Conservation (phyloP, 2,797 vertebrate species). For the Glyptemys insculpta region DNA sequence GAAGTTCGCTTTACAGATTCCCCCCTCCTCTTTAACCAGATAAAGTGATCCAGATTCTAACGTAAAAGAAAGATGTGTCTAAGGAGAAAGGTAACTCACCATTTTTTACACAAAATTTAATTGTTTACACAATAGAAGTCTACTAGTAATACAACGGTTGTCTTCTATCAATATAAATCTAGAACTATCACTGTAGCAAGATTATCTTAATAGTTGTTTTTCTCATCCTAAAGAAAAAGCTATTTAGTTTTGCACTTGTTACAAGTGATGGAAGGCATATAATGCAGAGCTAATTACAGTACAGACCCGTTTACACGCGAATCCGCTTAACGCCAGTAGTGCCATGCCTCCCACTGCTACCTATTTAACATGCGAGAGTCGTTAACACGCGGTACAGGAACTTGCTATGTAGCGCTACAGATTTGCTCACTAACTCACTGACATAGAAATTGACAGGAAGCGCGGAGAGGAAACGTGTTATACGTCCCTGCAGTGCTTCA, state of each 20-base stretch:
- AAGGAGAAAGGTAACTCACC: neutral
- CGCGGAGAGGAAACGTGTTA: too few species aligned
- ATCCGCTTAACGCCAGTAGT: too few species aligned
- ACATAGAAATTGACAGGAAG: too few species aligned
- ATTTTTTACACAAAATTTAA: neutral
- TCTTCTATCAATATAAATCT: slow-evolving; percentile 12
- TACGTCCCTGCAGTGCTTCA: too few species aligned
- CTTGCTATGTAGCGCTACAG: too few species aligned
- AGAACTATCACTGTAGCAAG: slow-evolving; percentile 12
- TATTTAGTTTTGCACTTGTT: slow-evolving; percentile 47
- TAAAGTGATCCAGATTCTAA: neutral
- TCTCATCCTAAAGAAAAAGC: slow-evolving; percentile 19
- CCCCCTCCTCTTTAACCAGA: neutral
- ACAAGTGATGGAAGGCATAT: neutral
- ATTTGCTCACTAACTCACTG: too few species aligned
- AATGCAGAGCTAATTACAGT: neutral
- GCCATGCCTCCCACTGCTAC: too few species aligned
- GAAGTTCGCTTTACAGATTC: neutral
- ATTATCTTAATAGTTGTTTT: slow-evolving; percentile 28
- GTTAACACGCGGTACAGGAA: too few species aligned
- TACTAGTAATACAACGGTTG: neutral
- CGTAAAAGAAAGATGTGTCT: neutral
- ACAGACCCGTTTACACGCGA: too few species aligned
- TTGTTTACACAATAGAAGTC: slow-evolving; percentile 27
- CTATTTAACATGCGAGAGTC: too few species aligned